Conservation (phyloP, 2,113 vertebrate species). For the Bubalus kerabau region DNA sequence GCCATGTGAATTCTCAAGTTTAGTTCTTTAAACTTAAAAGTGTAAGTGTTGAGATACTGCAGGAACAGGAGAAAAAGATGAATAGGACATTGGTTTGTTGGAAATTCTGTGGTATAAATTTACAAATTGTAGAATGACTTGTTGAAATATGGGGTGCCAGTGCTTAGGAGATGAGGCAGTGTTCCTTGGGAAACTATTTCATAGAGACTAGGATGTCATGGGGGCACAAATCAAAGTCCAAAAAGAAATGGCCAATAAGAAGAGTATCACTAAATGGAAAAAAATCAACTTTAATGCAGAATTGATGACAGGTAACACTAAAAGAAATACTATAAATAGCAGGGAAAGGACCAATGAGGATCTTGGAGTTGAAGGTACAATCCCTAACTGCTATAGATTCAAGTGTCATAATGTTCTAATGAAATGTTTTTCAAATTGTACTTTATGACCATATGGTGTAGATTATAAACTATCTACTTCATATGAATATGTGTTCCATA, state of each 20-base stretch:
- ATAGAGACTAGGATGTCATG: not conserved
- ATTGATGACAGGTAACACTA: not conserved
- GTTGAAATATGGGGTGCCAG: accelerated
- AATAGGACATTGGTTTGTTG: not conserved
- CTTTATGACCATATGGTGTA: not conserved
- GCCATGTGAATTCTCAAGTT: not conserved
- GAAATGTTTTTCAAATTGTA: not conserved
- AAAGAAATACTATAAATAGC: not conserved
- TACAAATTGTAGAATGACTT: not conserved
- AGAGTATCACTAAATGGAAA: not conserved
- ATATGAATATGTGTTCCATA: not conserved
- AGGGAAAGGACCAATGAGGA: not conserved
- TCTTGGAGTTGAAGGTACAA: not conserved
- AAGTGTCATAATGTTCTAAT: not conserved
- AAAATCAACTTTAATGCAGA: not conserved
- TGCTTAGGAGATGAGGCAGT: not conserved
- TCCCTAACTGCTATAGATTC: not conserved
- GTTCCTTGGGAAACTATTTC: not conserved
- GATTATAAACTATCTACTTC: not conserved
- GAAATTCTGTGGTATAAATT: not conserved
- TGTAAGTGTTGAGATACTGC: not conserved
- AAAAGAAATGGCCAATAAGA: not conserved
- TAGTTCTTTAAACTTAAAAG: not conserved
- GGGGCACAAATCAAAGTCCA: not conserved
- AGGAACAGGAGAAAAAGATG: not conserved